These are phyloP conservation scores for Papilio xuthus DNA, from an alignment of 1,140 invertebrate species.

Conservation along the genomic window DNA sequence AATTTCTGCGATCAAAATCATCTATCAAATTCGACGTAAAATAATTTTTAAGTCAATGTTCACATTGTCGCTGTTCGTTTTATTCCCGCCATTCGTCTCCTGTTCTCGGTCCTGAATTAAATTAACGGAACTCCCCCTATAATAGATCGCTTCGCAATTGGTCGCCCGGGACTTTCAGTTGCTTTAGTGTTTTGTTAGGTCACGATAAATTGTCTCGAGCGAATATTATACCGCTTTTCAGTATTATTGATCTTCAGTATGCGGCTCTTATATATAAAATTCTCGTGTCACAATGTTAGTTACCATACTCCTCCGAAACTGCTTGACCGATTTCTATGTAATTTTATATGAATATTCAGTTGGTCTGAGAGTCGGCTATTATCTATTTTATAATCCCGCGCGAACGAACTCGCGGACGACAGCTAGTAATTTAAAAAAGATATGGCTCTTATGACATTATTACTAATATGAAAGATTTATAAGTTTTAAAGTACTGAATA, in stretches of 20 bases:
- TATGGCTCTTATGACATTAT: too few relatives aligned
- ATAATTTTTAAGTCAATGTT: slow-evolving; percentile 7
- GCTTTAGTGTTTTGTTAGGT: slow-evolving; percentile 20
- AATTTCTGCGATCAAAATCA: not conserved
- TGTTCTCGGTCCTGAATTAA: slow-evolving; percentile 13
- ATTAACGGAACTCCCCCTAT: slow-evolving; percentile 23
- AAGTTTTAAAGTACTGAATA: too few relatives aligned
- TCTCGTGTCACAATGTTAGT: too few relatives aligned
- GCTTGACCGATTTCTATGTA: too few relatives aligned
- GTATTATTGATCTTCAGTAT: slow-evolving; percentile 3
- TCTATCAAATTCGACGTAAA: not conserved
- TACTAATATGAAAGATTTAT: too few relatives aligned
- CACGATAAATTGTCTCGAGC: slow-evolving; percentile 22
- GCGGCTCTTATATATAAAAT: not conserved
- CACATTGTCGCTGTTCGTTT: not conserved
- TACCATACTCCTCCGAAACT: too few relatives aligned
- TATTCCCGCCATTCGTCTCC: slow-evolving; percentile 8
- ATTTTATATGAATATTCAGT: too few relatives aligned
- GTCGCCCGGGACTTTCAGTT: slow-evolving; percentile 7
- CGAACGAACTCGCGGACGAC: too few relatives aligned
- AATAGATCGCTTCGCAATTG: slow-evolving; percentile 20
- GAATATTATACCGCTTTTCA: not conserved
- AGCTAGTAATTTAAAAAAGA: too few relatives aligned
- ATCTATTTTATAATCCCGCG: too few relatives aligned
- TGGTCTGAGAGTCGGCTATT: too few relatives aligned